A percentile compares a stretch with the other conserved stretches of the same genome.
Evolutionary conservation across 1,140 invertebrate genomes (phyloP).

Genomic region (Periplaneta americana): DNA sequence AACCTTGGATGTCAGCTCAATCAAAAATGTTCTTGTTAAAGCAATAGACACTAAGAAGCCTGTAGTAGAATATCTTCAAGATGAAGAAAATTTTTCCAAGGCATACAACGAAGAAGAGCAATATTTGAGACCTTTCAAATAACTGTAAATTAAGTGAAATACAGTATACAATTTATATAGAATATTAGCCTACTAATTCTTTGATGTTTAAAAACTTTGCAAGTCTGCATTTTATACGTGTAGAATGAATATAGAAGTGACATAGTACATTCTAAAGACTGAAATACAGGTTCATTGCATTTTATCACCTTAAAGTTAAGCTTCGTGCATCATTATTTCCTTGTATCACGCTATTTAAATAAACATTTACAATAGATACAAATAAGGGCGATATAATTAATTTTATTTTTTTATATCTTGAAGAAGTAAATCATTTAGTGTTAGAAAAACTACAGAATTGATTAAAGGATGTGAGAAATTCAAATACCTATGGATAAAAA

Average conservation of each 20-base stretch:
- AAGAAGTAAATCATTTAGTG: no score
- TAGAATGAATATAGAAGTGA: neutral
- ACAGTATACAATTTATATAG: neutral
- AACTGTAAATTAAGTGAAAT: neutral
- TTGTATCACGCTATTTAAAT: no score
- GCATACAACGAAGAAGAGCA: neutral
- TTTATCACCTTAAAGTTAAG: no score
- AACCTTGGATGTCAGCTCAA: conserved; percentile 44
- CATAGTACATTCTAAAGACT: no score
- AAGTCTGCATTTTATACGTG: neutral
- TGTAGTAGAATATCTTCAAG: neutral
- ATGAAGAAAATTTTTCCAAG: neutral
- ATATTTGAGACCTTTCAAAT: neutral
- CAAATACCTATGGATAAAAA: no score
- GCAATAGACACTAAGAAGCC: neutral
- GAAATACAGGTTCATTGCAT: no score
- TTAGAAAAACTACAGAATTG: no score
- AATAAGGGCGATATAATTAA: no score
- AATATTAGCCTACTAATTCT: neutral
- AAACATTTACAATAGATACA: no score
- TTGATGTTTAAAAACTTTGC: neutral
- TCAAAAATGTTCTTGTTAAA: neutral
- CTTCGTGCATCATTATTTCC: no score
- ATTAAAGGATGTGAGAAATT: no score
- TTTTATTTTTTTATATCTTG: no score